A percentile compares a stretch with the other conserved stretches of the same genome.
phyloP scores from a whole-genome alignment of 2,888 invertebrate genomes.

The Terebella lapidaria region DNA sequence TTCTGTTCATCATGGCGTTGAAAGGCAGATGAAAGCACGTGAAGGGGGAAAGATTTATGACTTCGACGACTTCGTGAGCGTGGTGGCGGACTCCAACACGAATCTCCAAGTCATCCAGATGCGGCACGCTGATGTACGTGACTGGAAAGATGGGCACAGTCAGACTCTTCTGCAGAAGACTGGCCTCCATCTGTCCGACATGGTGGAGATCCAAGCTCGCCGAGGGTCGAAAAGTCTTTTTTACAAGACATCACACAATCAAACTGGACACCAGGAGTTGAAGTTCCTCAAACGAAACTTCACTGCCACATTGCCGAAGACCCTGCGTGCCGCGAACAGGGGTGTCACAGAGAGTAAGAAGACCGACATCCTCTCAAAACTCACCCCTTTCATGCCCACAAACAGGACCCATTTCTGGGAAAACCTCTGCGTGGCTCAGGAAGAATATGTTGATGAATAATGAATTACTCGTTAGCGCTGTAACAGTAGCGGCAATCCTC shows the following conservation, averaged over 20 bases:
- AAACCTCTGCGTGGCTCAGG: too few species aligned
- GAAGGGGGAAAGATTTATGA: constrained; percentile 11
- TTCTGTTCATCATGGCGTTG: constrained; percentile 15
- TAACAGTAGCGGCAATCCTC: too few species aligned
- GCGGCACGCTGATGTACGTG: constrained; percentile 5
- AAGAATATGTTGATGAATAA: too few species aligned
- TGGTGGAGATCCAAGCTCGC: neutral
- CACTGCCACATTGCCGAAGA: neutral
- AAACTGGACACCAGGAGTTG: neutral
- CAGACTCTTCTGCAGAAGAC: constrained; percentile 7
- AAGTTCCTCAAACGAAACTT: neutral
- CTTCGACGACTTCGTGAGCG: constrained; percentile 8
- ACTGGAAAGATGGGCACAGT: constrained; percentile 7
- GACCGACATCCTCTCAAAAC: constrained; percentile 8
- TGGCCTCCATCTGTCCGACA: constrained; percentile 2
- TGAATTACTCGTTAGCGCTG: too few species aligned
- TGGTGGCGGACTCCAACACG: constrained; percentile 8
- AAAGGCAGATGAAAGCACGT: constrained; percentile 9
- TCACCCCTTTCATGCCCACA: constrained; percentile 12
- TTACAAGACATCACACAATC: neutral
- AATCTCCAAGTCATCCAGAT: constrained; percentile 13
- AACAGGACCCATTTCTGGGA: neutral
- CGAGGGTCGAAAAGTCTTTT: neutral
- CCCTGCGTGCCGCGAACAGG: neutral
- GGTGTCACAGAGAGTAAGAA: constrained; percentile 6